Conservation (phyloP, 2,113 vertebrate genomes). For the Notiomystis cincta region DNA sequence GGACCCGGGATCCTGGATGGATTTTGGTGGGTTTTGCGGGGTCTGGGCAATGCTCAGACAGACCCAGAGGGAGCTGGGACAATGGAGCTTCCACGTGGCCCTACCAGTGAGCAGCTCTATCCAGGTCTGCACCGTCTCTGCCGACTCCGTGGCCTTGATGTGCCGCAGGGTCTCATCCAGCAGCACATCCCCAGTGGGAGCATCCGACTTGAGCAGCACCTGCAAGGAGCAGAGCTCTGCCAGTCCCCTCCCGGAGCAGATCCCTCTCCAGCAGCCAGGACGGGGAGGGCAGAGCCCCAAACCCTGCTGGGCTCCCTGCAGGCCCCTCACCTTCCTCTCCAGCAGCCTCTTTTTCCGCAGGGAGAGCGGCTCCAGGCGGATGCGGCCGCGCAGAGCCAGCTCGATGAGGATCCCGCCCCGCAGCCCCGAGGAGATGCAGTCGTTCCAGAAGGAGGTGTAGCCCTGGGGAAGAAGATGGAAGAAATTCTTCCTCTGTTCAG, state of each 20-base stretch:
- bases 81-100: rapidly evolving
- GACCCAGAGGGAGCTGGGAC: background rate
- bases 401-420: conserved; percentile 80
- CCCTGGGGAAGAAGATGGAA: conserved; percentile 50
- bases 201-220: conserved; percentile 78
- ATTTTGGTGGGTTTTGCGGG: background rate
- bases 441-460: conserved; percentile 86
- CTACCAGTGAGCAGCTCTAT: conserved; percentile 85
- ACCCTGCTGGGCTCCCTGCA: rapidly evolving
- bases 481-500: background rate
- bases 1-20: background rate
- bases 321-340: conserved; percentile 75
- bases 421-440: conserved; percentile 84
- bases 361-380: conserved; percentile 73
- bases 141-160: conserved; percentile 77
- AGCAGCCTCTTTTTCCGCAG: conserved; percentile 75
- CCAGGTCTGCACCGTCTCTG: conserved; percentile 80
- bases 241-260: rapidly evolving
- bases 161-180: conserved; percentile 84
- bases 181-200: conserved; percentile 78
- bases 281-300: background rate
- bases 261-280: rapidly evolving
- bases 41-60: background rate
- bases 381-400: conserved; percentile 75
- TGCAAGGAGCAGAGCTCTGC: background rate